Percentiles rank a stretch among this genome's conserved stretches.
phyloP scores from a whole-genome alignment of 2,797 vertebrate genomes.

The Bradypus variegatus region DNA sequence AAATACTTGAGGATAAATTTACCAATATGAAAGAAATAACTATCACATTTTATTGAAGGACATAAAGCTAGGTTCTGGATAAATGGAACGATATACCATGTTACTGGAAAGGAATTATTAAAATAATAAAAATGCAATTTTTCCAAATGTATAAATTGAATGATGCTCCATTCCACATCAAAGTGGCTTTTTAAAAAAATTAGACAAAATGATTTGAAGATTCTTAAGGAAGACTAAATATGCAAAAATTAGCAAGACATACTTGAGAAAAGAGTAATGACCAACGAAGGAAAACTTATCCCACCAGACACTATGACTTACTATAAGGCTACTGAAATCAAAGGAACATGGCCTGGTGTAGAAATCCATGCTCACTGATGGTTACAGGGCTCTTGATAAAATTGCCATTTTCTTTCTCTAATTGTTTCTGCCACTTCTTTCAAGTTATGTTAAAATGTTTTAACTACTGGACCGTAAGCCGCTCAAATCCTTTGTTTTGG shows the following conservation, averaged over 20 bases:
- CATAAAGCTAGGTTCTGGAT: conserved; percentile 45
- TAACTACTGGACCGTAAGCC: background rate
- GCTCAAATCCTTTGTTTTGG: background rate
- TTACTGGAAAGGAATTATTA: conserved; percentile 54
- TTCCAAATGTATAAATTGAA: conserved; percentile 51
- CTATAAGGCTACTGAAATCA: background rate
- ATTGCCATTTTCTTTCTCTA: background rate
- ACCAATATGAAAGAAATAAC: conserved; percentile 31
- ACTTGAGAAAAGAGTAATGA: conserved; percentile 29
- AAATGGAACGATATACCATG: conserved; percentile 23
- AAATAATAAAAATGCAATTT: conserved; percentile 52
- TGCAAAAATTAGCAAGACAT: conserved; percentile 12
- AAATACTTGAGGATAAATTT: conserved; percentile 48
- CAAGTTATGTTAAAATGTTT: background rate
- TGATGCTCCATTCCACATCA: conserved; percentile 13
- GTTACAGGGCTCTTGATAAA: background rate
- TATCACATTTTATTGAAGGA: conserved; percentile 46
- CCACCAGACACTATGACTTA: background rate
- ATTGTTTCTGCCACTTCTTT: background rate
- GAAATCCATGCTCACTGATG: background rate
- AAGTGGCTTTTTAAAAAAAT: conserved; percentile 29
- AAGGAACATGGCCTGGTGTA: background rate
- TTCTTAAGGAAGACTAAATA: conserved; percentile 30
- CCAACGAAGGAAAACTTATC: background rate
- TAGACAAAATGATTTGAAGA: conserved; percentile 44